Evolutionary conservation across 2,888 invertebrate species (phyloP), one percentile per base, ranked within the genome.

Genomic region (Willowsia nigromaculata): DNA sequence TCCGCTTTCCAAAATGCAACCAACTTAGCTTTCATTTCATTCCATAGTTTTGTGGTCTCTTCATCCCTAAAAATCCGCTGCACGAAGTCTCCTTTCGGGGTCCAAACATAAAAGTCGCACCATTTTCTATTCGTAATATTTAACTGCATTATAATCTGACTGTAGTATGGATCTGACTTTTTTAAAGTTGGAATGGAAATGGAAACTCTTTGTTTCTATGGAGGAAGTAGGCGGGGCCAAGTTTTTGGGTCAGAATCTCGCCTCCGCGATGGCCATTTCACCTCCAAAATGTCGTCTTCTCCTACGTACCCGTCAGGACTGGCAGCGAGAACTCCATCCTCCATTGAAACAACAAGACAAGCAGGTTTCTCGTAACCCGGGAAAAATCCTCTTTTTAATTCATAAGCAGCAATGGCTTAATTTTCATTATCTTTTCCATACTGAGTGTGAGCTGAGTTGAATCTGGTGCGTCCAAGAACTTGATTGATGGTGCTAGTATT

Each of bases 181-280:
- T n/a, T n/a, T n/a, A n/a, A n/a, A n/a, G n/a, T n/a, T n/a, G n/a
- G n/a, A n/a, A n/a, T n/a, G n/a, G n/a, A n/a, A n/a, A n/a, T n/a
- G n/a, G n/a, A n/a, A n/a, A n/a, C n/a, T n/a, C n/a, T n/a, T n/a
- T n/a, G n/a, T n/a, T n/a, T n/a, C n/a, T n/a, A n/a, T n/a, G n/a
- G n/a, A n/a, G n/a, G n/a, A n/a, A n/a, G n/a, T n/a, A n/a, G n/a
- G n/a, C n/a, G n/a, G n/a, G n/a, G n/a, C n/a, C n/a, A n/a, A n/a
- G n/a, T n/a, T n/a, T n/a, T n/a, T n/a, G n/a, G n/a, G n/a, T n/a
- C n/a, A n/a, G n/a, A n/a, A n/a, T n/a, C n/a, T n/a, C n/a, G n/a
- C n/a, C n/a, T n/a, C n/a, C n/a, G n/a, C n/a, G n/a, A n/a, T 0
- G 81, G 81, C 25, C 87, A 87, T 30, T 87, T 87, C 2, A 87